Conservation (phyloP, 2,888 invertebrate species). For the Dryomyza anilis region DNA sequence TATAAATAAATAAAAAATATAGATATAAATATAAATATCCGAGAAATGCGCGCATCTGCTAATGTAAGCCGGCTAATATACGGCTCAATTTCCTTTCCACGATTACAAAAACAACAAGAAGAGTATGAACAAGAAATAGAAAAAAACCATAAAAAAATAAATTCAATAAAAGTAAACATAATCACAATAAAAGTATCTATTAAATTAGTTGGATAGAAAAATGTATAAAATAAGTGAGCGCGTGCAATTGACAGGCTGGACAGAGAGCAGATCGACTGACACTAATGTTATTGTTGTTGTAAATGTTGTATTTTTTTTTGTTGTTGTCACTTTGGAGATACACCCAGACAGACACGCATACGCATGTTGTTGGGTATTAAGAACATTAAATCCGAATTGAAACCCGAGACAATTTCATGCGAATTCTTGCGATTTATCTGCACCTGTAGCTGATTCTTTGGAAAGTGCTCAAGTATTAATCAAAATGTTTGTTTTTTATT, state of each 20-base stretch:
- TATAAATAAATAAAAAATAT: background rate
- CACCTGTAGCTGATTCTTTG: too few species aligned
- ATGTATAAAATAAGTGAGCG: background rate
- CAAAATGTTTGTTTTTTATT: too few species aligned
- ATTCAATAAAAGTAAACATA: background rate
- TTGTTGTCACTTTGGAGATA: too few species aligned
- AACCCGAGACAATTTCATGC: too few species aligned
- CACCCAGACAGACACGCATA: too few species aligned
- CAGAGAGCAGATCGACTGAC: background rate
- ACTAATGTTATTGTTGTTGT: too few species aligned
- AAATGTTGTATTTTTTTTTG: too few species aligned
- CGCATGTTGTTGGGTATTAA: too few species aligned
- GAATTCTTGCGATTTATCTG: too few species aligned
- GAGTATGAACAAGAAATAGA: too few species aligned
- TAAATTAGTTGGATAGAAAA: background rate
- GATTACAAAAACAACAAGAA: background rate
- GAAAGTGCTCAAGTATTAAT: too few species aligned
- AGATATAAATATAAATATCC: background rate
- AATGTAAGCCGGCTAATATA: background rate
- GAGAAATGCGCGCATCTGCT: background rate
- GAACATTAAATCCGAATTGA: too few species aligned
- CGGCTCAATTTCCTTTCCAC: background rate
- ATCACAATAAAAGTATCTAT: constrained; percentile 2
- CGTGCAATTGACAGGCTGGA: background rate
- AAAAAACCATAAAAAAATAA: background rate